phyloP scores from a whole-genome alignment of 2,888 invertebrate genomes.

The Perizoma flavofasciatum region DNA sequence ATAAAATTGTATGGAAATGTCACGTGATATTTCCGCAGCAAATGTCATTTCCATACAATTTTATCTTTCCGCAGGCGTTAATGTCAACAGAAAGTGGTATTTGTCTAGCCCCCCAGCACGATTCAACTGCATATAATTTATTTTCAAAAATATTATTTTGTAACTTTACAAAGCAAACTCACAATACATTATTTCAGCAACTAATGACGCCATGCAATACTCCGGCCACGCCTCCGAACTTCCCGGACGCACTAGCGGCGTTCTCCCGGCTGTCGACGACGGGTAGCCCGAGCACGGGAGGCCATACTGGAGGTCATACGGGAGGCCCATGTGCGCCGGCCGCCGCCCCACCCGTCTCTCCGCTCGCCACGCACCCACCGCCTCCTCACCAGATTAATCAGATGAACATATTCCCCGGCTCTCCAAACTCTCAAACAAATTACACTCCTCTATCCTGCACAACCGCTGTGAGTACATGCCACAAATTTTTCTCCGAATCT shows the following conservation, averaged over 20 bases:
- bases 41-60: too few species aligned
- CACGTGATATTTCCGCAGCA: too few species aligned
- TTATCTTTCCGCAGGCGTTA: too few species aligned
- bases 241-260: constrained; percentile 94
- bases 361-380: constrained; percentile 74
- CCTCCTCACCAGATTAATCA: constrained; percentile 47
- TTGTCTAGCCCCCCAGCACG: too few species aligned
- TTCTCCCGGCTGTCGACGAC: constrained; percentile 94
- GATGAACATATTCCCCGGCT: constrained; percentile 61
- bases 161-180: too few species aligned
- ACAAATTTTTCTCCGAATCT: neutral
- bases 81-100: too few species aligned
- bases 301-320: constrained; percentile 35
- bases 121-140: too few species aligned
- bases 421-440: constrained; percentile 69
- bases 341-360: constrained; percentile 71
- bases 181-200: constrained; percentile 75
- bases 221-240: constrained; percentile 97
- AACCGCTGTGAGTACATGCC: constrained; percentile 69
- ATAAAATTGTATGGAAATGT: too few species aligned
- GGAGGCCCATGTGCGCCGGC: constrained; percentile 53
- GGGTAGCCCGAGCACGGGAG: constrained; percentile 73
- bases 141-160: too few species aligned
- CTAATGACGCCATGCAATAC: constrained; percentile 97
- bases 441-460: constrained; percentile 76